Conservation (phyloP, 2,113 vertebrate species). For the Ictalurus punctatus region DNA sequence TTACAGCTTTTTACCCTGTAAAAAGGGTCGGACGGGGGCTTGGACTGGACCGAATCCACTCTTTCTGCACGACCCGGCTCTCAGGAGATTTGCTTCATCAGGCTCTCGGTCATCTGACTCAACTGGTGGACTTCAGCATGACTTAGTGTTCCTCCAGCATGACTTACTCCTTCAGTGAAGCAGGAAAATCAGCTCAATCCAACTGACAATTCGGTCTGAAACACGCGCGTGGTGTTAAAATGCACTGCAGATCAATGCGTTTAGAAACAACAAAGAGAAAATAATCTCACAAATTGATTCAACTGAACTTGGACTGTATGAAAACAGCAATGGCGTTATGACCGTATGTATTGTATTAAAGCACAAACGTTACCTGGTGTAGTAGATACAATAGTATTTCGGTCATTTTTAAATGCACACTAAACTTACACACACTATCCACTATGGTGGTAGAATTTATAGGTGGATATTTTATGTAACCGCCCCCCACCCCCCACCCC, state of each 20-base stretch:
- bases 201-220: background rate
- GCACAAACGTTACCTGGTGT: too few species aligned
- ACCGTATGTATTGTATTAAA: too few species aligned
- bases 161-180: slow-evolving; percentile 1
- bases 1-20: background rate
- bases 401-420: too few species aligned
- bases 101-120: slow-evolving; percentile 4
- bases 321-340: too few species aligned
- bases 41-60: background rate
- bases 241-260: background rate
- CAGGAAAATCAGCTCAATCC: slow-evolving; percentile 19
- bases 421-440: background rate
- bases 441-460: background rate
- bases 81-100: slow-evolving; percentile 1
- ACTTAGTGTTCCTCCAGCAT: background rate
- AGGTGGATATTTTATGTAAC: background rate
- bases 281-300: background rate
- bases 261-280: too few species aligned
- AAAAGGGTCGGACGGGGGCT: too few species aligned
- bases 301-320: too few species aligned
- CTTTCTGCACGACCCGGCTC: background rate
- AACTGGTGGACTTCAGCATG: background rate
- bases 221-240: background rate
- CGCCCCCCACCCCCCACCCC: too few species aligned
- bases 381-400: background rate